Evolutionary conservation across 2,888 invertebrate genomes (phyloP).

Genomic region (Branchipolynoe longqiensis): DNA sequence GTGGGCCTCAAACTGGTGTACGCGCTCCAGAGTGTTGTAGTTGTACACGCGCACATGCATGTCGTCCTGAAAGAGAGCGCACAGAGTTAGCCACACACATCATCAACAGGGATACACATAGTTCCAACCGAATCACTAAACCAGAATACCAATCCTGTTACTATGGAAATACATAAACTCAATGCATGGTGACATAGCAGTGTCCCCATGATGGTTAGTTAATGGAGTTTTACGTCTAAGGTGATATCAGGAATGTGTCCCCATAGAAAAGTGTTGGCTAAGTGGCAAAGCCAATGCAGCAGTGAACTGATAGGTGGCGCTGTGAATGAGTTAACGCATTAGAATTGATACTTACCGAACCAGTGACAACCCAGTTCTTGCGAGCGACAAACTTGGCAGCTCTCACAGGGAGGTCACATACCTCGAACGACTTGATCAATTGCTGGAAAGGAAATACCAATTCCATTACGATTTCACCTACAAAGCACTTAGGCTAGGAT

Average conservation of each 20-base stretch:
- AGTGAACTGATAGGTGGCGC: too few relatives aligned
- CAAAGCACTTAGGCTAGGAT: too few relatives aligned
- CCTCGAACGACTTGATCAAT: constrained; percentile 85
- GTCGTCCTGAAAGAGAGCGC: constrained; percentile 83
- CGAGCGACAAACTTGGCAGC: constrained; percentile 97
- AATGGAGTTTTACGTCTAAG: neutral
- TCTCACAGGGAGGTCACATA: constrained; percentile 97
- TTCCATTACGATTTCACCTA: too few relatives aligned
- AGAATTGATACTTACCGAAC: constrained; percentile 85
- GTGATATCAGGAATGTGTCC: neutral
- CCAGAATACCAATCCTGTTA: too few relatives aligned
- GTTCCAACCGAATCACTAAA: too few relatives aligned
- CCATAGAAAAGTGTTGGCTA: too few relatives aligned
- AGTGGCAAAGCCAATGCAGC: too few relatives aligned
- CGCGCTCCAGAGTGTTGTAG: constrained; percentile 98
- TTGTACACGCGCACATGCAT: constrained; percentile 94
- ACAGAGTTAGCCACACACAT: too few relatives aligned
- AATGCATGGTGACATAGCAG: too few relatives aligned
- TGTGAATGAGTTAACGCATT: neutral
- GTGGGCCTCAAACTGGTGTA: constrained; percentile 98
- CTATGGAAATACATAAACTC: too few relatives aligned
- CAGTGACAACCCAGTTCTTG: constrained; percentile 99
- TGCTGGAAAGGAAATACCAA: constrained; percentile 62
- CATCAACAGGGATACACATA: too few relatives aligned
- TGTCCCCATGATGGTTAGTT: too few relatives aligned